Percentiles rank a stretch among this genome's conserved stretches.
These are phyloP conservation scores for Brachypodius melanocephalos DNA, from an alignment of 2,113 vertebrate species.

Conservation along the genomic window DNA sequence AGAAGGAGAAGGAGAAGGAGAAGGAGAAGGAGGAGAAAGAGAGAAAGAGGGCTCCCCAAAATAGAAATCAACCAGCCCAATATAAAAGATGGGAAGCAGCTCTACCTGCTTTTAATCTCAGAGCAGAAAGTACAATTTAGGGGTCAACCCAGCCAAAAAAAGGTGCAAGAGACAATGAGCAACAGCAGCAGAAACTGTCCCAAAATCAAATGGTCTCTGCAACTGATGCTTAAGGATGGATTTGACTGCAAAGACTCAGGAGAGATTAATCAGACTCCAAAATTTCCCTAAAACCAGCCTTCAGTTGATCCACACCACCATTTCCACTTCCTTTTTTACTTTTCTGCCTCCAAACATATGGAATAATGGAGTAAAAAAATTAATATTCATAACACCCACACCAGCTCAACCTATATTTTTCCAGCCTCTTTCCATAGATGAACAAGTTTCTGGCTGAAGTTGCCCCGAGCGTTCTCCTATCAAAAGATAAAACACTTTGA, in stretches of 20 bases:
- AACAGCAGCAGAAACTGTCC: neutral
- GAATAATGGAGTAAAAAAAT: neutral
- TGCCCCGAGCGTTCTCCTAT: accelerated
- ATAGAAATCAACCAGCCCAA: neutral
- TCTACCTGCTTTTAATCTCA: neutral
- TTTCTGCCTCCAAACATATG: neutral
- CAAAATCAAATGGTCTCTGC: neutral
- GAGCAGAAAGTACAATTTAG: neutral
- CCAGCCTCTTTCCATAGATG: neutral
- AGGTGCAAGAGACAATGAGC: neutral
- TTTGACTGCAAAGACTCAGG: neutral
- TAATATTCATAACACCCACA: neutral
- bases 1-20: neutral
- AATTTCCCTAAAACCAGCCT: neutral
- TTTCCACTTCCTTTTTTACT: neutral
- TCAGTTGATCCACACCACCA: neutral
- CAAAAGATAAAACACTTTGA: neutral
- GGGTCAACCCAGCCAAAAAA: neutral
- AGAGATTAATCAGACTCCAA: neutral
- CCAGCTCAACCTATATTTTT: neutral
- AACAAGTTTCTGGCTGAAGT: neutral
- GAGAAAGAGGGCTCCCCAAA: accelerated
- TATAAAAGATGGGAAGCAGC: neutral
- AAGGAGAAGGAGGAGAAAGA: accelerated
- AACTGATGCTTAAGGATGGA: neutral